Base-by-base conservation (phyloP, 2,797 vertebrate genomes). In the Halcyon smyrnensis region DNA sequence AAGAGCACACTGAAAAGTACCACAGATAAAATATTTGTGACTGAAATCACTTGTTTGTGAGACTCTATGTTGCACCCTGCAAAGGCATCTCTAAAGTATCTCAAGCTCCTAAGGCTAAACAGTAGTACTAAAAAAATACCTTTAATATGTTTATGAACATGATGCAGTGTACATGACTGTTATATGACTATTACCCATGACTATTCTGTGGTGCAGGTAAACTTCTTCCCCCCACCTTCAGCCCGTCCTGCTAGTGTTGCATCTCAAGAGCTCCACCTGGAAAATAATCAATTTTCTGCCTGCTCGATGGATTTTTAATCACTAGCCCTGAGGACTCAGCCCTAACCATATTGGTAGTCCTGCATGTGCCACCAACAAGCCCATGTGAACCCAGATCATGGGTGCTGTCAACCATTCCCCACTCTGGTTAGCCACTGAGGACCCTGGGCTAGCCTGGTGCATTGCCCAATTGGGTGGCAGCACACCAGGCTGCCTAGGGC, bases 11-110 rank as follows among this genome's bases (percentile, higher is more conserved):
- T 82, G 37, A 73, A 76, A 94, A 84, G 50, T 37, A 84, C 25
- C 32, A 34, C 10, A 62, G 45, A 45, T 74, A 68, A 87, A 95
- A 88, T 10, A 79, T 32, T 84, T 94, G 63, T 87, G 60, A 68
- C 70, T 74, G 15, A 96, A 93, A 82, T 87, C 6, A 48, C 15
- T 90, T 84, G 48, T 34, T 79, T 74, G 70, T 84, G 51, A 24
- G 39, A 79, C 53, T 83, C 46, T 6, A 7, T n/a, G 18, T 8
- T 87, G 62, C 41, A 68, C 54, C 32, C 71, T 94, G 39, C 45
- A 83, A 89, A 84, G 45, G 32, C 46, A 74, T 54, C 50, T 92
- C 75, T 74, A 86, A 90, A 86, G 65, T 21, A 48, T 43, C 56
- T 81, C 0, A 0, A 79, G 39, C 51, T 94, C 39, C 63, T 77